Evolutionary conservation across 2,797 vertebrate species (phyloP), one percentile per base, ranked within the genome.

Genomic region (Chrosomus eos): DNA sequence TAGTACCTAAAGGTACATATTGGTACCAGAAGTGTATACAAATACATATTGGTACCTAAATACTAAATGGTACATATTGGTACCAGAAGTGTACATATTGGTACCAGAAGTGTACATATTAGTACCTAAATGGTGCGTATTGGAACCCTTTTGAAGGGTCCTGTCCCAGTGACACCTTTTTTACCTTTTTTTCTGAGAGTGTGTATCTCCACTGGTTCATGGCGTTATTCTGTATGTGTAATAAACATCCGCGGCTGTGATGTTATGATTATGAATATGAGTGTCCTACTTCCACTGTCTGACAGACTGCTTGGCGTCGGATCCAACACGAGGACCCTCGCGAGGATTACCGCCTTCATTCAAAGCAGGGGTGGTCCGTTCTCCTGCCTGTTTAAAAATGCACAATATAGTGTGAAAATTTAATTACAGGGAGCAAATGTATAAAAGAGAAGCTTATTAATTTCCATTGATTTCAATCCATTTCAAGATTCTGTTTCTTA

Each of bases 401-500:
- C 73, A 71, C 81, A 74, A 74, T 64, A 87, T 88, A 89, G 26
- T 55, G 23, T 62, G 76, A 62, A 83, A 55, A 73, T 78, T 73
- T 40, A 62, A 66, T 66, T 51, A 38, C 58, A 77, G 3, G 4
- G 36, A 60, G 26, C 26, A 60, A 48, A 51, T 77, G 55, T 21
- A 16, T 51, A 64, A 77, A 51, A 19, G 8, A 55, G 18, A 33
- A 79, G 33, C 23, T 72, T 31, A 36, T 71, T 81, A 48, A 64
- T 85, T 23, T 86, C 70, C 86, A 88, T 75, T 92, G 90, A 91
- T 88, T 90, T 90, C 91, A 86, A 89, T 31, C 84, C 90, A 70
- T 93, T 91, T 92, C 66, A 90, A 91, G 92, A 90, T 90, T 93
- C 83, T 90, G 89, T 82, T 82, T 78, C 68, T 87, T 33, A 87